Base-by-base conservation (phyloP, 2,888 invertebrate species). In the Drosophila maculinotata region DNA sequence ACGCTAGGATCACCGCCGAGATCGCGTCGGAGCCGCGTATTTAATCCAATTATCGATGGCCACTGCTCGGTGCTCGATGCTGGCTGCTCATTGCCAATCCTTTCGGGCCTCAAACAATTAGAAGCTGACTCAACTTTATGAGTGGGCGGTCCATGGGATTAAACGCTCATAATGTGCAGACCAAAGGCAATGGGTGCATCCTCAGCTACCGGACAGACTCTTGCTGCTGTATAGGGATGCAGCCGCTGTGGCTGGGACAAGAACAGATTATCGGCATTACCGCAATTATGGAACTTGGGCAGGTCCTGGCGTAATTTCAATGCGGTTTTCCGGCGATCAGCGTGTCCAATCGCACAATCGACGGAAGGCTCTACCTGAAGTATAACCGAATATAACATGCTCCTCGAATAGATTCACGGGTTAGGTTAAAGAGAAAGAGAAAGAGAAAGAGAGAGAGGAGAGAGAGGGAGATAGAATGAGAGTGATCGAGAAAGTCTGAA, bases 201-300 rank as follows among this genome's bases (percentile, higher is more conserved):
- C 53, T 48, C n/a, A 12, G 66, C 67, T 68, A 60, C 62, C 52
- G 65, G 23, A 31, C 8, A 7, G 15, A 30, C 31, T 5, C n/a
- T n/a, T n/a, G n/a, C n/a, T n/a, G n/a, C n/a, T n/a, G n/a, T n/a
- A n/a, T n/a, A n/a, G n/a, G n/a, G 25, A 9, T 31, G 51, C 56
- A 39, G 57, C 38, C 36, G 35, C 41, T 35, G 14, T 20, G 54
- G n/a, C 41, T 48, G 59, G 49, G 39, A 54, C 45, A 53, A 42
- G 77, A 77, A 83, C 77, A 87, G 87, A 88, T 87, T 79, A 87
- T 88, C 64, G 73, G 77, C 86, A 77, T 79, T 86, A 89, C 88
- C 89, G 79, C 84, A 88, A 89, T 89, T 88, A 89, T 81, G 68
- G 71, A 79, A 70, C 82, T 67, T 82, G 79, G 81, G 81, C 80